Percentiles rank a stretch among this genome's conserved stretches.
Conservation (phyloP, 2,113 vertebrate genomes). For the Pelodiscus sinensis region DNA sequence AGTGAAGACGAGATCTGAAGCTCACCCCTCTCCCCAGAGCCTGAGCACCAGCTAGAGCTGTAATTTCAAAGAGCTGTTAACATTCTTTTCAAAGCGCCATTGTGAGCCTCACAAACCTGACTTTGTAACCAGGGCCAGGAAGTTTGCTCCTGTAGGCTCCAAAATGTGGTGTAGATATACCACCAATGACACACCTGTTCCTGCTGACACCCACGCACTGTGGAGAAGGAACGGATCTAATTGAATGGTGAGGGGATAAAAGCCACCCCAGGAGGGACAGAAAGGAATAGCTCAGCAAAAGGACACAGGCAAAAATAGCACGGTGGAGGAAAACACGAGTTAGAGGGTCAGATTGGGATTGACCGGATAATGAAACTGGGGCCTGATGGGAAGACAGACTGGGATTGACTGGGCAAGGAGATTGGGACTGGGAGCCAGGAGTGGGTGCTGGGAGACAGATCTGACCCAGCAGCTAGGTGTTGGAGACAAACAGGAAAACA, state of each 20-base stretch:
- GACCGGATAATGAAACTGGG: background rate
- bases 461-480: background rate
- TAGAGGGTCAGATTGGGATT: background rate
- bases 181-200: background rate
- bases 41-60: background rate
- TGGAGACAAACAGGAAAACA: background rate
- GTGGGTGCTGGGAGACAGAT: too few relatives aligned
- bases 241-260: background rate
- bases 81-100: background rate
- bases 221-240: background rate
- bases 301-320: background rate
- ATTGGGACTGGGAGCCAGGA: background rate
- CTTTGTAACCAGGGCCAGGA: background rate
- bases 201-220: background rate
- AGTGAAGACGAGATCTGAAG: background rate
- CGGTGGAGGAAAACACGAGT: background rate
- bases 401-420: background rate
- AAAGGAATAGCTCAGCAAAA: background rate
- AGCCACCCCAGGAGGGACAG: background rate
- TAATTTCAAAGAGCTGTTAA: background rate
- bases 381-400: fast-evolving
- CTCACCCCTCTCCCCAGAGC: background rate
- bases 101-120: background rate
- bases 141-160: background rate
- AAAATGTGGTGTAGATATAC: background rate